Percentiles rank a stretch among this genome's conserved stretches.
Conservation (phyloP, 2,797 vertebrate genomes). For the Microctenopoma lineatum region DNA sequence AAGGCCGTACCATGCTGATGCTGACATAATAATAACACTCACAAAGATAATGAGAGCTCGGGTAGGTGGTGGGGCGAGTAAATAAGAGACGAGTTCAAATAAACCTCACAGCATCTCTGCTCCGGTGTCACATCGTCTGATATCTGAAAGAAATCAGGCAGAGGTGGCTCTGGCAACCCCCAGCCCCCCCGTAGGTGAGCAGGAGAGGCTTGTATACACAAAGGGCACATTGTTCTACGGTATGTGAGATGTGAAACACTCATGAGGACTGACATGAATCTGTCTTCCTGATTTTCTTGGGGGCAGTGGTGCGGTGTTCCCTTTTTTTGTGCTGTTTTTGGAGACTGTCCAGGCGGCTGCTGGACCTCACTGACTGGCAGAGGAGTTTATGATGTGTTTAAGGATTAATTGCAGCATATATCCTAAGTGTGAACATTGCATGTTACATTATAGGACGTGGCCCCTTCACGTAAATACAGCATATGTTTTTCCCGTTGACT, state of each 20-base stretch:
- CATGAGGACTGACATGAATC: slow-evolving; percentile 69
- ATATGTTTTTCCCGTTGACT: slow-evolving; percentile 49
- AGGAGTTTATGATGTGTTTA: slow-evolving; percentile 69
- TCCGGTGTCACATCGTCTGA: background rate
- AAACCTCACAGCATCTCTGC: slow-evolving; percentile 40
- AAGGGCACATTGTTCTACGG: slow-evolving; percentile 63
- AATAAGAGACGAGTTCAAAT: slow-evolving; percentile 59
- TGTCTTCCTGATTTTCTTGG: slow-evolving; percentile 63
- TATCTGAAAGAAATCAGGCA: slow-evolving; percentile 28
- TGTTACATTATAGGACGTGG: slow-evolving; percentile 41
- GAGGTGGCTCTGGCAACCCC: slow-evolving; percentile 6
- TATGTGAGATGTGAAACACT: slow-evolving; percentile 56
- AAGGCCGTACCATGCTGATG: slow-evolving; percentile 31
- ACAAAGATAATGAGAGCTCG: slow-evolving; percentile 39
- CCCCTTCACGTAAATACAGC: slow-evolving; percentile 40
- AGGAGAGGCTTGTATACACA: slow-evolving; percentile 44
- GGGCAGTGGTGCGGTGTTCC: background rate
- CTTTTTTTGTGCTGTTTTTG: slow-evolving; percentile 62
- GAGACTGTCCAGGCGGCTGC: slow-evolving; percentile 61
- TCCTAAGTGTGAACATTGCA: slow-evolving; percentile 50
- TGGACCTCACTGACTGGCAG: slow-evolving; percentile 47
- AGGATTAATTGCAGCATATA: slow-evolving; percentile 67
- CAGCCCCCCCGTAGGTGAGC: slow-evolving; percentile 29
- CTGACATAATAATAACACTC: slow-evolving; percentile 54
- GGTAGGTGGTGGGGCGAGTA: slow-evolving; percentile 12